These are phyloP conservation scores for Laterallus jamaicensis DNA, from an alignment of 2,113 vertebrate genomes.

Conservation along the genomic window DNA sequence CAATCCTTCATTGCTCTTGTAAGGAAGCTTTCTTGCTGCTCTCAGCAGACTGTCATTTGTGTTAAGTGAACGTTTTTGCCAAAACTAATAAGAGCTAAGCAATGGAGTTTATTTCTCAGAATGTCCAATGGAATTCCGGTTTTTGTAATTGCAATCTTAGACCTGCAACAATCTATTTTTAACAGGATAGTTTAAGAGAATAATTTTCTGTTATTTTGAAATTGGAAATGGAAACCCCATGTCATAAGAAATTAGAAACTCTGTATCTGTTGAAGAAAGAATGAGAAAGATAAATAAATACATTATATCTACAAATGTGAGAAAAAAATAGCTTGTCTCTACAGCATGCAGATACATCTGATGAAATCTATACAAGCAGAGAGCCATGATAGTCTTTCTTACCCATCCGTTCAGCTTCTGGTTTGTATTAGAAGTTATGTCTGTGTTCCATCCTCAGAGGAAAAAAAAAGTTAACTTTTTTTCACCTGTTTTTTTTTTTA, in stretches of 20 bases:
- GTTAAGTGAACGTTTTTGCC: background rate
- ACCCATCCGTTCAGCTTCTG: background rate
- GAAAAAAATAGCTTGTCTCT: background rate
- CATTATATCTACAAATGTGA: background rate
- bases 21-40: background rate
- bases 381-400: background rate
- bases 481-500: background rate
- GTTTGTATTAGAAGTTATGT: background rate
- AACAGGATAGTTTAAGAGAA: background rate
- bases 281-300: background rate
- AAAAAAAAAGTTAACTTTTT: background rate
- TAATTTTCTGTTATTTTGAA: background rate
- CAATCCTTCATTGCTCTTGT: background rate
- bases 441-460: background rate
- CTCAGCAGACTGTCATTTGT: background rate
- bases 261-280: background rate
- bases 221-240: accelerated
- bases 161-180: background rate
- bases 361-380: background rate
- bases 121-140: background rate
- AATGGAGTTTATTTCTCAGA: background rate
- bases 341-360: background rate
- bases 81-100: background rate
- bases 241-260: background rate
- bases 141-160: background rate